Conservation (phyloP, 2,113 vertebrate genomes). For the Vimba vimba region DNA sequence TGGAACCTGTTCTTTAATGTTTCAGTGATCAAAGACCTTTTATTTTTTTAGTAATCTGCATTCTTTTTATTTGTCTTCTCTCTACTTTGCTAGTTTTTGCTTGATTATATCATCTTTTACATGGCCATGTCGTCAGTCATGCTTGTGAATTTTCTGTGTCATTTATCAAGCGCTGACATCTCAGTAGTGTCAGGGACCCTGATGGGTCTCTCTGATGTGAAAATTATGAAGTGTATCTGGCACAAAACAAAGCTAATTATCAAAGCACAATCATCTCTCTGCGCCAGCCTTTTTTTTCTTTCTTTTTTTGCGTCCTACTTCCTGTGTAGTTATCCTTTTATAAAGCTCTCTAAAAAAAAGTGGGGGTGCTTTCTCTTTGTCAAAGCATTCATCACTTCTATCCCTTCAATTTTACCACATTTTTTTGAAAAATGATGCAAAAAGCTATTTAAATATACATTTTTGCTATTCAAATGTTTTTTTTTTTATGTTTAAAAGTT, state of each 20-base stretch:
- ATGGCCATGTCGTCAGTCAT: conserved; percentile 23
- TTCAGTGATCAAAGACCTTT: conserved; percentile 1
- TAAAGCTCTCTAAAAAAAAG: conserved; percentile 10
- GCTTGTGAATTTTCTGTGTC: conserved; percentile 34
- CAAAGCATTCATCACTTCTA: not conserved
- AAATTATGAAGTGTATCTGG: conserved; percentile 50
- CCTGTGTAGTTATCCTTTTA: conserved; percentile 13
- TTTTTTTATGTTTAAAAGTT: not conserved
- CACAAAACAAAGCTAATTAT: conserved; percentile 47
- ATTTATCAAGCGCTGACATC: conserved; percentile 48
- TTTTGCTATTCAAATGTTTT: too few species aligned
- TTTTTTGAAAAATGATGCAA: not conserved
- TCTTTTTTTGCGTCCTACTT: conserved; percentile 5
- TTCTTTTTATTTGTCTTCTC: conserved; percentile 20
- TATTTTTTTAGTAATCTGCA: conserved; percentile 22
- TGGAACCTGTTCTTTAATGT: conserved; percentile 22
- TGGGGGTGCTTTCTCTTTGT: not conserved
- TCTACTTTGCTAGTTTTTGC: conserved; percentile 41
- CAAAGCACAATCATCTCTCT: conserved; percentile 19
- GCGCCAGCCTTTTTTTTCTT: not conserved
- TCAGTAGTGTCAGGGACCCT: conserved; percentile 39
- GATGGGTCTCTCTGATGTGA: conserved; percentile 31
- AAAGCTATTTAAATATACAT: not conserved
- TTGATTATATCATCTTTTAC: conserved; percentile 46
- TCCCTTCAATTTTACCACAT: not conserved